Evolutionary conservation across 37 sponge, comb jelly and placozoan genomes (phyloP).

Genomic region (Haliclona indistincta): DNA sequence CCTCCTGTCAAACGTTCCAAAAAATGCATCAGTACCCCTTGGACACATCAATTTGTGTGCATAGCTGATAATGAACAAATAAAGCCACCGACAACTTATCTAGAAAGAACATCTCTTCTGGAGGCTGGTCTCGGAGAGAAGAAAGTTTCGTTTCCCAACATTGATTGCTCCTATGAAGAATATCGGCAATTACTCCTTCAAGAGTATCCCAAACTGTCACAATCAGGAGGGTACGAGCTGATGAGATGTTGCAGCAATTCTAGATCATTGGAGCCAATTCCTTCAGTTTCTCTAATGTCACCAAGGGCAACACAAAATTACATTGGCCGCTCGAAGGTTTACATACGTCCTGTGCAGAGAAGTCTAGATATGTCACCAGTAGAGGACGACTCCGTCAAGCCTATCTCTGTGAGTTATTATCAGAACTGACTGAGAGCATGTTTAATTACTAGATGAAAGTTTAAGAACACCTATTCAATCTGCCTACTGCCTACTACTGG

Average conservation of each 20-base stretch:
- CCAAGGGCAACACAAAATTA: constrained; percentile 21
- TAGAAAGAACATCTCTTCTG: constrained; percentile 10
- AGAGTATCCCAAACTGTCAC: constrained; percentile 22
- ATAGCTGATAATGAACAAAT: background rate
- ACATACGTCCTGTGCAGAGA: constrained; percentile 37
- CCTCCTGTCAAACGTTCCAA: background rate
- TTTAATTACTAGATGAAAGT: no score
- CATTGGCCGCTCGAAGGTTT: constrained; percentile 23
- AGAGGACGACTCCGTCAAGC: background rate
- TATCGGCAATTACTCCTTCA: no score
- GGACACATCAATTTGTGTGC: constrained; percentile 33
- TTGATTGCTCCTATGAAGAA: no score
- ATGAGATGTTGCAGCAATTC: constrained; percentile 34
- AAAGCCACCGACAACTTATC: constrained; percentile 12
- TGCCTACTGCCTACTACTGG: no score
- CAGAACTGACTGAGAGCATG: no score
- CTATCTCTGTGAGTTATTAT: no score
- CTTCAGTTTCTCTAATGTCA: constrained; percentile 15
- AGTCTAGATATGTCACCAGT: background rate
- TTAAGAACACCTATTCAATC: no score
- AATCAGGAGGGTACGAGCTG: constrained; percentile 31
- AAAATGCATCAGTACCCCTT: constrained; percentile 1
- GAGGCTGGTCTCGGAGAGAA: constrained; percentile 35
- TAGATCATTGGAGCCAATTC: constrained; percentile 22
- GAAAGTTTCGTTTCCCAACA: constrained; percentile 1